Evolutionary conservation across 2,888 invertebrate genomes (phyloP), one percentile per base, ranked within the genome.

Genomic region (Sarcophaga rosellei): DNA sequence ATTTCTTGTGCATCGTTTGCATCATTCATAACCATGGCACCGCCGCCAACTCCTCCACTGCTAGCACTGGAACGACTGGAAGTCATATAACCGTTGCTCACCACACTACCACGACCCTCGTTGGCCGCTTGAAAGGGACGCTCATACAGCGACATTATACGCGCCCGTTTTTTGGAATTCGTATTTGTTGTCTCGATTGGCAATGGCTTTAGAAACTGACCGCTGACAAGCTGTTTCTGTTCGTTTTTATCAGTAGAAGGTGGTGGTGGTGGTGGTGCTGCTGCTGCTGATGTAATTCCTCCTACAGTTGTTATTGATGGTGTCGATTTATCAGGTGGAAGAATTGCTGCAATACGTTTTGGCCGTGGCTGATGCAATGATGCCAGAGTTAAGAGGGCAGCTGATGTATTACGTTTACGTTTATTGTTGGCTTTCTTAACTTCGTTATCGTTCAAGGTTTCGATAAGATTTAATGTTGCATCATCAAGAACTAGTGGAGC

Each of bases 131-230:
- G 92, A 70, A 91, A 91, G 17, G 92, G 92, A 59, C 91, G 90
- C 85, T 93, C 93, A 88, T 93, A 93, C 21, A 93, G 88, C 44
- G 93, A 93, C 93, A 93, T 93, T 72, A 84, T 88, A 74, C 89
- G 88, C 53, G 84, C 61, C 25, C 88, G 86, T 85, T 89, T 89
- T 69, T 80, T 82, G 25, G 75, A 72, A 81, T 80, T 82, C 77
- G 86, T 86, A 78, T 69, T 84, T 81, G 44, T 75, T 75, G 70
- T 17, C 81, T 86, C 86, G 45, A 72, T 47, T 25, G 81, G 78
- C 63, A 81, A 72, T 72, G 86, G 86, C 72, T 84, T 87, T 4
- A 82, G 53, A 70, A 83, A 85, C 69, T 79, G 70, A 10, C 57
- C 59, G 25, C 23, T 25, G 25, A 21, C 57, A n/a, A 61, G 45